These are phyloP conservation scores for Heterodera carotae DNA, from an alignment of 1,140 invertebrate species.

Conservation along the genomic window DNA sequence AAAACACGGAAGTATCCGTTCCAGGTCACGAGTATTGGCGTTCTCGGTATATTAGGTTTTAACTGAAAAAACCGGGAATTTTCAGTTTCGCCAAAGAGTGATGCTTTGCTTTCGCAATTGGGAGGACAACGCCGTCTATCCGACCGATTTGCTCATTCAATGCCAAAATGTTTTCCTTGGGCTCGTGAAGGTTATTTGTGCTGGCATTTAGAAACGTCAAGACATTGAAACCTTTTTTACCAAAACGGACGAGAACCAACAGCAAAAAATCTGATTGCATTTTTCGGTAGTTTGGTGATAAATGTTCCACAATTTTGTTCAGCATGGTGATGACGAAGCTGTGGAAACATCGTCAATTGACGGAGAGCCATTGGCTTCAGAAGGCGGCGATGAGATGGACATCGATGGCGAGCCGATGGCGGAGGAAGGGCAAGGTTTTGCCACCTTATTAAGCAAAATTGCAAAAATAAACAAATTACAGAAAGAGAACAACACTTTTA, in stretches of 20 bases:
- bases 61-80: not conserved
- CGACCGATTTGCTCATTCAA: slow-evolving; percentile 85
- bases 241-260: too few species aligned
- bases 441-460: too few species aligned
- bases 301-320: slow-evolving; percentile 12
- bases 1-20: too few species aligned
- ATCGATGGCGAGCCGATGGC: slow-evolving; percentile 40
- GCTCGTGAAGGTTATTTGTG: slow-evolving; percentile 60
- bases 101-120: slow-evolving; percentile 89
- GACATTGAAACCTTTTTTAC: too few species aligned
- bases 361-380: slow-evolving; percentile 10
- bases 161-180: slow-evolving; percentile 89
- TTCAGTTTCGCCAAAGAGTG: slow-evolving; percentile 83
- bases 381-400: slow-evolving; percentile 21
- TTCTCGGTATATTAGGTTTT: too few species aligned
- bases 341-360: slow-evolving; percentile 19
- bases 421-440: not conserved
- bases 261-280: too few species aligned
- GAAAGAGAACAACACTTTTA: slow-evolving; percentile 40
- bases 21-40: too few species aligned
- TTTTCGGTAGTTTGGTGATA: too few species aligned
- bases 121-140: slow-evolving; percentile 97
- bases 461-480: too few species aligned
- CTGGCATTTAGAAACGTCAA: too few species aligned
- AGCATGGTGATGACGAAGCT: not conserved